Conservation (phyloP, 2,888 invertebrate genomes). For the Silvanus unidentatus region DNA sequence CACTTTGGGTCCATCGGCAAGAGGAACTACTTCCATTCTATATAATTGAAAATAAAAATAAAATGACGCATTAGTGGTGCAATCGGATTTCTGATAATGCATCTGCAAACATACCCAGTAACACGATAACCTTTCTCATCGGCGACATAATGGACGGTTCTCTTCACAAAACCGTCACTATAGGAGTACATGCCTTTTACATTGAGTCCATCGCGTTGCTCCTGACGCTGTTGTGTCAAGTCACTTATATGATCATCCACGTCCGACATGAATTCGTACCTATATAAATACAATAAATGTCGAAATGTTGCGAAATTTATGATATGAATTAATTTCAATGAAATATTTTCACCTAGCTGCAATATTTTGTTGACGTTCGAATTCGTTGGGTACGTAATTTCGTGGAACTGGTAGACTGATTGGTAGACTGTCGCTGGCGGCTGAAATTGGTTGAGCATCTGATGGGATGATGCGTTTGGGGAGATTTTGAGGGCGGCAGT, state of each 20-base stretch:
- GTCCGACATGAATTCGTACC: conserved; percentile 46
- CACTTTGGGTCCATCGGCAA: conserved; percentile 46
- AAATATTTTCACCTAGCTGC: conserved; percentile 16
- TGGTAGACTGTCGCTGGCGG: neutral
- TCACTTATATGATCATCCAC: conserved; percentile 50
- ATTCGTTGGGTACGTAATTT: conserved; percentile 18
- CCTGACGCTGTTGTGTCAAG: conserved; percentile 42
- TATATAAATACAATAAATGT: too few species aligned
- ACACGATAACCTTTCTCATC: conserved; percentile 59
- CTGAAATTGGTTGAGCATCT: too few species aligned
- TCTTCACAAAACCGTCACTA: conserved; percentile 54
- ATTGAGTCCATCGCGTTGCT: conserved; percentile 45
- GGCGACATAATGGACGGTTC: conserved; percentile 54
- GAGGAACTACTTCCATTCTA: conserved; percentile 44
- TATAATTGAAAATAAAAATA: conserved; percentile 5
- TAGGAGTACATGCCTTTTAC: conserved; percentile 54
- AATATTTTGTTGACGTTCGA: conserved; percentile 17
- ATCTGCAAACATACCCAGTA: conserved; percentile 44
- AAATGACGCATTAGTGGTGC: neutral
- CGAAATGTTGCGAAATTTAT: conserved; percentile 20
- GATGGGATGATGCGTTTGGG: too few species aligned
- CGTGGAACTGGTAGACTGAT: neutral
- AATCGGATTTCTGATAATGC: too few species aligned
- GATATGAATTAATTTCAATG: neutral
- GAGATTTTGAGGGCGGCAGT: too few species aligned